These are phyloP conservation scores for Pygmarrhopalites habei DNA, from an alignment of 1,140 invertebrate species.

Conservation along the genomic window DNA sequence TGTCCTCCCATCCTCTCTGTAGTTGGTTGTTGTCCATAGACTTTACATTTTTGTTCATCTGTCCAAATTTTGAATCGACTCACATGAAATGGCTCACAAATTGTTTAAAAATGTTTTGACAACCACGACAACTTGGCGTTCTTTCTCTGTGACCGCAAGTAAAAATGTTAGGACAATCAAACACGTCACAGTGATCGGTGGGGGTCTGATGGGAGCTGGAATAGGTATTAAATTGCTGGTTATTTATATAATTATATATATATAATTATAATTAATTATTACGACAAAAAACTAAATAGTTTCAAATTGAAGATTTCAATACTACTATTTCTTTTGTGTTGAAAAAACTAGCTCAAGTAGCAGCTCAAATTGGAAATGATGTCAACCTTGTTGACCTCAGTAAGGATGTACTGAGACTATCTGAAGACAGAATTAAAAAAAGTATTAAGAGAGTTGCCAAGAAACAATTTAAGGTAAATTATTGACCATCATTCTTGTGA, in stretches of 20 bases:
- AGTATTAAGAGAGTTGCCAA: constrained; percentile 68
- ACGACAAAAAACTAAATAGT: constrained; percentile 9
- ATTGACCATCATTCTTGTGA: not conserved
- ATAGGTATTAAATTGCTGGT: constrained; percentile 91
- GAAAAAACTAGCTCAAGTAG: constrained; percentile 53
- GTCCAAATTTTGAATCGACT: too few species aligned
- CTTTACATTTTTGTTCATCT: too few species aligned
- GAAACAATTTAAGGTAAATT: constrained; percentile 61
- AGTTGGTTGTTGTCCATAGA: too few species aligned
- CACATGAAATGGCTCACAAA: too few species aligned
- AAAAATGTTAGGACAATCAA: too few species aligned
- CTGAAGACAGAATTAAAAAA: constrained; percentile 57
- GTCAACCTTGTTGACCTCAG: constrained; percentile 69
- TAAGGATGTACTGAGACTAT: constrained; percentile 60
- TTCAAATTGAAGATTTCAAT: too few species aligned
- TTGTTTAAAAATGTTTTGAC: too few species aligned
- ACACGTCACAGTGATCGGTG: constrained; percentile 75
- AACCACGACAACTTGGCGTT: too few species aligned
- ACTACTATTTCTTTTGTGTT: too few species aligned
- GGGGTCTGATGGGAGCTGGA: constrained; percentile 77
- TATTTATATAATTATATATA: too few species aligned
- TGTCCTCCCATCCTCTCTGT: too few species aligned
- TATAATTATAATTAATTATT: constrained; percentile 14
- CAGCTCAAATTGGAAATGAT: constrained; percentile 66
- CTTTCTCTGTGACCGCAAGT: too few species aligned